These are phyloP conservation scores for Rhyacophila evoluta DNA, from an alignment of 2,888 invertebrate genomes.

Conservation along the genomic window DNA sequence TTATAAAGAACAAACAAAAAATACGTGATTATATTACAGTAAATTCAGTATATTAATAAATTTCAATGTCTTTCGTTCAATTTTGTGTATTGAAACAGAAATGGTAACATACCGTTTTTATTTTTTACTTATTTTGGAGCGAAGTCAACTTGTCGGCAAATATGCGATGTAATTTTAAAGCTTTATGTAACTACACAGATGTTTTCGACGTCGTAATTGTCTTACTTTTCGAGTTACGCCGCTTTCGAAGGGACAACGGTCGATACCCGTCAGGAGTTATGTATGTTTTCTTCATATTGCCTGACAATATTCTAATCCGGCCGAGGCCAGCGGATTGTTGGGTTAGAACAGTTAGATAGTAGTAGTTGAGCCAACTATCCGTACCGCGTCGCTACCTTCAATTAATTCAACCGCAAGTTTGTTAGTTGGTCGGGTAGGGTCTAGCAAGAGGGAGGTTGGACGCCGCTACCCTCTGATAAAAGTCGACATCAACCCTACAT, in stretches of 20 bases:
- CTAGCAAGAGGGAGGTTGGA: neutral
- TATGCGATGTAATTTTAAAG: no score
- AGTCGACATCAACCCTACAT: slow-evolving; percentile 39
- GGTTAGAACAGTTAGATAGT: slow-evolving; percentile 14
- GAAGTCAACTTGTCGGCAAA: no score
- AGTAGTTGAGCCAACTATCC: slow-evolving; percentile 46
- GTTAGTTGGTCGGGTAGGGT: slow-evolving; percentile 26
- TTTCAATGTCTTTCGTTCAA: no score
- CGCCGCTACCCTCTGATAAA: slow-evolving; percentile 40
- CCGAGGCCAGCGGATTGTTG: neutral
- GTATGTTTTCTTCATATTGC: slow-evolving; percentile 11
- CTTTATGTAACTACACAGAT: no score
- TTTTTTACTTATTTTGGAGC: no score
- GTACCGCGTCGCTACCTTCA: slow-evolving; percentile 52
- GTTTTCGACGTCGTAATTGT: neutral
- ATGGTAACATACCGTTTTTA: no score
- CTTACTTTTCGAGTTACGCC: neutral
- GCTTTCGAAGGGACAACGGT: neutral
- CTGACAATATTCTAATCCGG: slow-evolving; percentile 22
- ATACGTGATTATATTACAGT: no score
- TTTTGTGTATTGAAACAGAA: no score
- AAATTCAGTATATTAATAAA: no score
- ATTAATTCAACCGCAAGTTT: slow-evolving; percentile 51
- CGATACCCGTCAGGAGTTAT: slow-evolving; percentile 3
- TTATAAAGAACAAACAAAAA: no score